Percentiles rank a stretch among this genome's conserved stretches.
These are phyloP conservation scores for Sciurus carolinensis DNA, from an alignment of 2,797 vertebrate species.

Conservation along the genomic window DNA sequence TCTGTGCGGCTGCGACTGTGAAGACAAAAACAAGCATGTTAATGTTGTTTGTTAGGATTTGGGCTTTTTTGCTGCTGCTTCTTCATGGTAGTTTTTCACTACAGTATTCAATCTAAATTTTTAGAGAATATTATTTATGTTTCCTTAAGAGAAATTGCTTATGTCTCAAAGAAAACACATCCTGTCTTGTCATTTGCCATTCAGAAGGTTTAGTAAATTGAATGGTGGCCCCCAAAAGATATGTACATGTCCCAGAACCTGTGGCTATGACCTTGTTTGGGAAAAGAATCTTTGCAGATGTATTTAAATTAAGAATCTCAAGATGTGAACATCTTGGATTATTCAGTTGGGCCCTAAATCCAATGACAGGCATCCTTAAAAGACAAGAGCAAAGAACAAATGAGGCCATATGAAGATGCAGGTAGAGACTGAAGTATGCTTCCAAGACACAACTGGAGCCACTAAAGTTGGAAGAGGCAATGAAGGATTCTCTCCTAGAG, in stretches of 20 bases:
- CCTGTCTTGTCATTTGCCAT: neutral
- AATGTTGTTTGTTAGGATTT: conserved; percentile 50
- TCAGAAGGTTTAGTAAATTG: neutral
- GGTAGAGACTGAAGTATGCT: neutral
- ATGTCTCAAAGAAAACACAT: neutral
- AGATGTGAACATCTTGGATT: neutral
- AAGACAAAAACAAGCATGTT: conserved; percentile 65
- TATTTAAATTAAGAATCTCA: neutral
- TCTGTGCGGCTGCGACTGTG: conserved; percentile 57
- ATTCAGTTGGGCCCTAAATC: neutral
- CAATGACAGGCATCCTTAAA: neutral
- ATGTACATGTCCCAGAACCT: neutral
- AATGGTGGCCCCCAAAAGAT: neutral
- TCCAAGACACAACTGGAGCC: neutral
- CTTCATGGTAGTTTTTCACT: conserved; percentile 21
- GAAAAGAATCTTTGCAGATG: neutral
- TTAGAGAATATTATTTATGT: conserved; percentile 17
- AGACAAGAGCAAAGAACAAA: neutral
- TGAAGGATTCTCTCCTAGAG: neutral
- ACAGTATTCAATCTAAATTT: too few relatives aligned
- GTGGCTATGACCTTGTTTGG: neutral
- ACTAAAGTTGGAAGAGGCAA: neutral
- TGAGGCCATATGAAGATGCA: neutral
- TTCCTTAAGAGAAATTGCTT: conserved; percentile 44
- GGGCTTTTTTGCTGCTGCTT: conserved; percentile 24